phyloP scores from a whole-genome alignment of 1,140 invertebrate species.

The fruit fly (Drosophila melanogaster) region Release_6_plus_ISO1_MT NC_004354.4:954001-954500 shows the following conservation, averaged over 20 bases:
- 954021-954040: too few relatives aligned
- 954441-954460: constrained; percentile 40
- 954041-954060: too few relatives aligned
- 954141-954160: constrained; percentile 82
- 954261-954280: background rate
- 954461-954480: constrained; percentile 21
- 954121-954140: constrained; percentile 73
- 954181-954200: constrained; percentile 75
- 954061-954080: too few relatives aligned
- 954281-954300: constrained; percentile 3
- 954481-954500: background rate
- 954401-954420: constrained; percentile 80
- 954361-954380: constrained; percentile 51
- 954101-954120: constrained; percentile 75
- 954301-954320: constrained; percentile 77
- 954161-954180: constrained; percentile 82
- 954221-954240: constrained; percentile 9
- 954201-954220: constrained; percentile 66
- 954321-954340: constrained; percentile 46
- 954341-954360: constrained; percentile 9
- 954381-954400: constrained; percentile 81
- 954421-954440: constrained; percentile 62
- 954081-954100: constrained; percentile 18
- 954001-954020: too few relatives aligned
- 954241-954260: constrained; percentile 1